These are phyloP conservation scores for Tamias sibiricus DNA, from an alignment of 2,113 vertebrate species.

Conservation along the genomic window DNA sequence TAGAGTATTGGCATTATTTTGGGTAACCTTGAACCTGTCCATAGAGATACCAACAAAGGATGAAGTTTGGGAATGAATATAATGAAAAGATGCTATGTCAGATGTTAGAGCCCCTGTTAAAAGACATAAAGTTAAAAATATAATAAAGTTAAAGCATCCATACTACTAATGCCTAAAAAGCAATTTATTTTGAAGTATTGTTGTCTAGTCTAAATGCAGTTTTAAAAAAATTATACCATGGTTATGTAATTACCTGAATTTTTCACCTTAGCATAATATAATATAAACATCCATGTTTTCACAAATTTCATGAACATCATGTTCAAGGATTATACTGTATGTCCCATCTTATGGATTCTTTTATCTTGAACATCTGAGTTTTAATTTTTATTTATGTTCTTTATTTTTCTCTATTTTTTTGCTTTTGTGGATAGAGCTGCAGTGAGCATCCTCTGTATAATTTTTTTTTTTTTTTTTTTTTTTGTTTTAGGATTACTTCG, in stretches of 20 bases:
- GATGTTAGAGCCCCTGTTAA: slow-evolving; percentile 19
- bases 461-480: slow-evolving; percentile 64
- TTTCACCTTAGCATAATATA: background rate
- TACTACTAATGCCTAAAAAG: background rate
- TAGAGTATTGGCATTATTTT: slow-evolving; percentile 23
- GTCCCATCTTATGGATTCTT: background rate
- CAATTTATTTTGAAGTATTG: slow-evolving; percentile 26
- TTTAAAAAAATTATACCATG: slow-evolving; percentile 14
- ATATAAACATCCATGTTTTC: background rate
- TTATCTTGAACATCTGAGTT: slow-evolving; percentile 46
- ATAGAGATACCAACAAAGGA: background rate
- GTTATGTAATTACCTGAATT: background rate
- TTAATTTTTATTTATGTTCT: slow-evolving; percentile 38
- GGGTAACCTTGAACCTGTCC: background rate
- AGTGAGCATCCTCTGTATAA: slow-evolving; percentile 61
- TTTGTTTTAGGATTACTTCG: slow-evolving; percentile 76
- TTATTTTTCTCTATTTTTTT: background rate
- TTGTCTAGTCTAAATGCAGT: background rate
- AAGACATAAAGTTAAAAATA: slow-evolving; percentile 24
- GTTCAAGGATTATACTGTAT: background rate
- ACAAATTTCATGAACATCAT: background rate
- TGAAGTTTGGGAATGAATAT: slow-evolving; percentile 8
- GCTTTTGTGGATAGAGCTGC: slow-evolving; percentile 45
- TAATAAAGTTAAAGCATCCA: slow-evolving; percentile 18
- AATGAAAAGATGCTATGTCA: slow-evolving; percentile 4